Base-by-base conservation (phyloP, 2,797 vertebrate genomes). In the Enteromius afrohamiltoni region DNA sequence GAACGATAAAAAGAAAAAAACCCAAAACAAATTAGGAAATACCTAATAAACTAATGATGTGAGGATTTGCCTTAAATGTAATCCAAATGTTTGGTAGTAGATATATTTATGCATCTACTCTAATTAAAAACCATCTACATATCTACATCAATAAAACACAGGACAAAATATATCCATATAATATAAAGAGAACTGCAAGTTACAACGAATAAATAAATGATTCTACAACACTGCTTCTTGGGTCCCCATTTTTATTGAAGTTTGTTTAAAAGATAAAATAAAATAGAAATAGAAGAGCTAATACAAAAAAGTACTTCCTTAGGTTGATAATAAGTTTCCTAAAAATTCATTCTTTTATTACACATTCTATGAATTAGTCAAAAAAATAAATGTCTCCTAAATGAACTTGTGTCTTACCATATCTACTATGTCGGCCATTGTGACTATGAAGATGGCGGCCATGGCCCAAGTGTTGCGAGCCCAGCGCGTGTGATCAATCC, bases 401-500 rank as follows among this genome's bases (percentile, higher is more conserved):
- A 40, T 58, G 64, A n/a, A 6, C 3, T 26, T 2, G 23, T 14
- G 10, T 80, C 84, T 83, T 90, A 99, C 97, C 97, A 98, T 98
- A 86, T 98, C 97, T 84, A 97, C 93, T 0, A 97, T 95, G 70
- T 98, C 96, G 0, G 96, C 96, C 94, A 95, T 93, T 9, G 96
- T 97, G 73, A 99, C 95, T 47, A 98, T 97, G 87, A 98, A 92
- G 89, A 98, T 97, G 89, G 97, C 97, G 0, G 97, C 93, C 97
- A 98, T 99, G 80, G 97, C 97, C 97, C 97, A 99, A 4, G 96
- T 97, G 91, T 98, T 98, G 34, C 97, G 95, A 3, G 97, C 97
- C 97, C 97, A 99, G 9, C 97, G 96, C 0, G 97, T 99, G 90
- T 96, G 95, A 90, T 99, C 97, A 0, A 99, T 98, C 97, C 97